Percentiles rank a stretch among this genome's conserved stretches.
Evolutionary conservation across 2,797 vertebrate species (phyloP).

Genomic region (Eulemur coronatus): DNA sequence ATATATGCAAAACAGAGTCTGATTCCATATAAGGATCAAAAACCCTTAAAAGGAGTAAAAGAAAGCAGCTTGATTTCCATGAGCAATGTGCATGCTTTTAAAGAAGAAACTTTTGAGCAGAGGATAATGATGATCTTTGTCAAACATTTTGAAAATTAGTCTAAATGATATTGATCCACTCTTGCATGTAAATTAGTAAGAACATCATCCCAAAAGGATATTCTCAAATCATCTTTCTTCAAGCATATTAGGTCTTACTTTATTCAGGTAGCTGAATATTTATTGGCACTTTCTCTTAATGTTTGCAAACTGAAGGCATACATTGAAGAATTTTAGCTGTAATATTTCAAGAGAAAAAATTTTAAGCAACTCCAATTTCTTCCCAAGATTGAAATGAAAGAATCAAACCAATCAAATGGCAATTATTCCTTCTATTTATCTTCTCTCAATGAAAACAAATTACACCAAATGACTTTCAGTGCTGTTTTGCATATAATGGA

Average conservation of each 20-base stretch:
- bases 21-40: conserved; percentile 64
- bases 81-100: conserved; percentile 43
- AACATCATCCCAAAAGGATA: neutral
- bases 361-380: conserved; percentile 9
- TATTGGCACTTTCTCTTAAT: neutral
- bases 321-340: neutral
- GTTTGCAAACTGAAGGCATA: conserved; percentile 17
- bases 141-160: conserved; percentile 23
- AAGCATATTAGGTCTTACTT: conserved; percentile 33
- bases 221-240: conserved; percentile 27
- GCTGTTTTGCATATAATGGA: neutral
- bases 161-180: conserved; percentile 16
- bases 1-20: conserved; percentile 70
- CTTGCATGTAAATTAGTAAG: neutral
- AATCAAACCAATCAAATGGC: neutral
- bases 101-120: neutral
- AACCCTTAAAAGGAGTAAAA: conserved; percentile 56
- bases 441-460: neutral
- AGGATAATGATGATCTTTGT: neutral
- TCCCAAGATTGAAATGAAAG: conserved; percentile 39
- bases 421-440: neutral
- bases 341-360: neutral
- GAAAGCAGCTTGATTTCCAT: conserved; percentile 60
- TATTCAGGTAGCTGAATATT: conserved; percentile 38
- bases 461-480: neutral